Percentiles rank a stretch among this genome's conserved stretches.
These are phyloP conservation scores for Verasper variegatus DNA, from an alignment of 2,113 vertebrate species.

Conservation along the genomic window DNA sequence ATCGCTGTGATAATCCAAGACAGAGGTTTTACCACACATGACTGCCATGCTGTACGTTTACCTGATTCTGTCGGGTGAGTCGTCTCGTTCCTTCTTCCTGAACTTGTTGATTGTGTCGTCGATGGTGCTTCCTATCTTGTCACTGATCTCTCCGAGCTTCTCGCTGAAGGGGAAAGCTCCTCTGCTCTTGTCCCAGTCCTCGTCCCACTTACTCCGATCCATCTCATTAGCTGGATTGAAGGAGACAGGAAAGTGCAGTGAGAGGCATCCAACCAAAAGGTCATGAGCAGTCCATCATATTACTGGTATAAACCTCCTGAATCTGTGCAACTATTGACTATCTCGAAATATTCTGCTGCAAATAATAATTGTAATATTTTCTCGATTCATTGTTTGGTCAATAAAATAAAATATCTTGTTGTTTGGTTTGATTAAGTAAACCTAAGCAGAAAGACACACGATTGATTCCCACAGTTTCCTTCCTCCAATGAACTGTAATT, in stretches of 20 bases:
- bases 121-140: constrained; percentile 97
- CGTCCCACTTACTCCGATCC: constrained; percentile 94
- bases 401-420: neutral
- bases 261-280: neutral
- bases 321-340: neutral
- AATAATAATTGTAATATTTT: neutral
- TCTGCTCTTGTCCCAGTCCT: constrained; percentile 96
- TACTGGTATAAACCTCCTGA: neutral
- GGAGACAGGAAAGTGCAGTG: neutral
- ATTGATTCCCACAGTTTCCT: neutral
- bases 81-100: constrained; percentile 94
- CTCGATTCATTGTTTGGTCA: neutral
- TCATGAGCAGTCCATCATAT: neutral
- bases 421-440: neutral
- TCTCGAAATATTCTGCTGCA: neutral
- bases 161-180: constrained; percentile 95
- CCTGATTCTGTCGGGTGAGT: constrained; percentile 95
- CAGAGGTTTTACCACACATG: too few relatives aligned
- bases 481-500: neutral
- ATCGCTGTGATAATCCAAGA: too few relatives aligned
- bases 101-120: constrained; percentile 98
- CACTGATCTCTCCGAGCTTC: constrained; percentile 95
- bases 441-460: neutral
- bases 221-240: constrained; percentile 77
- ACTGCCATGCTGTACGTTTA: constrained; percentile 49